A percentile compares a stretch with the other conserved stretches of the same genome.
phyloP scores from a whole-genome alignment of 2,888 invertebrate genomes.

The Vesta saturnalis region DNA sequence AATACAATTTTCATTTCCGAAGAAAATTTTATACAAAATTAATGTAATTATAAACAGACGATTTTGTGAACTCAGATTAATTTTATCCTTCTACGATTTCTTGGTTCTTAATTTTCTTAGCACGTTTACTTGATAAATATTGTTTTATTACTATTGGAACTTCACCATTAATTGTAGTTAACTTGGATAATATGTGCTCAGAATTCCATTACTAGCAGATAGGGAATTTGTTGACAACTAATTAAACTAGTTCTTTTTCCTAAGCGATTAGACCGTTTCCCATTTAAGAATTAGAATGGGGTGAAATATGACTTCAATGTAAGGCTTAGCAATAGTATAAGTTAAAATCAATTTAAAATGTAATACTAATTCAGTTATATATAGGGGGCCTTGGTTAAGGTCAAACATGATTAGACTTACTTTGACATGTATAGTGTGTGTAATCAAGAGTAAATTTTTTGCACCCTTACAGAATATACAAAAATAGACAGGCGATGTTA shows the following conservation, averaged over 20 bases:
- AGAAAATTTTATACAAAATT: slow-evolving; percentile 39
- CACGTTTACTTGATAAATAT: slow-evolving; percentile 9
- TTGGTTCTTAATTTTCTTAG: slow-evolving; percentile 4
- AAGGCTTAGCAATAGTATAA: too few relatives aligned
- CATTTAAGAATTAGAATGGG: too few relatives aligned
- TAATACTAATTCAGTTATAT: too few relatives aligned
- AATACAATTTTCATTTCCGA: slow-evolving; percentile 39
- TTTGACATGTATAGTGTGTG: too few relatives aligned
- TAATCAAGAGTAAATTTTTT: too few relatives aligned
- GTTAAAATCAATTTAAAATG: too few relatives aligned
- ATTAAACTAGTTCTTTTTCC: background rate
- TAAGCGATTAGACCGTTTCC: background rate
- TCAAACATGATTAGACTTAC: too few relatives aligned
- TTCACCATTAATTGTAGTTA: slow-evolving; percentile 9
- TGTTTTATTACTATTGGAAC: slow-evolving; percentile 11
- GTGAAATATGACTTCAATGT: too few relatives aligned
- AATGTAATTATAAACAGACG: slow-evolving; percentile 28
- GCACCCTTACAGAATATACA: too few relatives aligned
- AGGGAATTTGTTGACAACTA: background rate
- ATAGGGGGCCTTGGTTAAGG: too few relatives aligned
- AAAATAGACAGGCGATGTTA: too few relatives aligned
- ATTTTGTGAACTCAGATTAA: slow-evolving; percentile 1
- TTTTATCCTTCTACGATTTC: background rate
- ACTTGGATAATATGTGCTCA: slow-evolving; percentile 8
- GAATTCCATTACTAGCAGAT: background rate